Percentiles rank a stretch among this genome's conserved stretches.
Evolutionary conservation across 2,113 vertebrate genomes (phyloP).

Genomic region (Nothocercus julius): DNA sequence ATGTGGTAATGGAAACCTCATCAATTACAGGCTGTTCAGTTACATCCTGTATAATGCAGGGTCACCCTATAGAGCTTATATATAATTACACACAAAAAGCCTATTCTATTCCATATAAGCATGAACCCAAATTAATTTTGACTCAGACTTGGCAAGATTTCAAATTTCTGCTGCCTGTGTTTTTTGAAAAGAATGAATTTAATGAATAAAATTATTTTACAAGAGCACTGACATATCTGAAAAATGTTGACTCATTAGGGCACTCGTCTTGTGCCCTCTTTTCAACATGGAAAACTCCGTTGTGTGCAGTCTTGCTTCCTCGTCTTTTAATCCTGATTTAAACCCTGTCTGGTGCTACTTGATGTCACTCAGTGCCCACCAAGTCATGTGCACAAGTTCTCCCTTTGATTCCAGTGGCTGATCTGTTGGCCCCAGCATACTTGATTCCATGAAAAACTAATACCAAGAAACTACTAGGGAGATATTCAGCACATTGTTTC

Average conservation of each 20-base stretch:
- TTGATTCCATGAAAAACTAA: background rate
- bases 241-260: conserved; percentile 7
- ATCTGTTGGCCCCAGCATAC: background rate
- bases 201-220: conserved; percentile 44
- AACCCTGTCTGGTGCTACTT: background rate
- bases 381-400: background rate
- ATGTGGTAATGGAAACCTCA: conserved; percentile 55
- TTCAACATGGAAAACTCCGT: background rate
- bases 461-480: background rate
- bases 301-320: background rate
- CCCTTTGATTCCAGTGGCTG: background rate
- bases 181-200: conserved; percentile 27
- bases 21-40: conserved; percentile 48
- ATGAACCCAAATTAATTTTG: conserved; percentile 45
- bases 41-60: conserved; percentile 38
- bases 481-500: background rate
- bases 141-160: conserved; percentile 56
- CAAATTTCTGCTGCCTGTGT: background rate
- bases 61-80: conserved; percentile 48
- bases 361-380: background rate
- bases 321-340: background rate
- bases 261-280: background rate
- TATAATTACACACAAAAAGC: conserved; percentile 26
- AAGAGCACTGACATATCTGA: conserved; percentile 1
- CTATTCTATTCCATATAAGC: conserved; percentile 37